Evolutionary conservation across 1,140 invertebrate genomes (phyloP), one percentile per base, ranked within the genome.

Genomic region (Meloidogyne exigua): DNA sequence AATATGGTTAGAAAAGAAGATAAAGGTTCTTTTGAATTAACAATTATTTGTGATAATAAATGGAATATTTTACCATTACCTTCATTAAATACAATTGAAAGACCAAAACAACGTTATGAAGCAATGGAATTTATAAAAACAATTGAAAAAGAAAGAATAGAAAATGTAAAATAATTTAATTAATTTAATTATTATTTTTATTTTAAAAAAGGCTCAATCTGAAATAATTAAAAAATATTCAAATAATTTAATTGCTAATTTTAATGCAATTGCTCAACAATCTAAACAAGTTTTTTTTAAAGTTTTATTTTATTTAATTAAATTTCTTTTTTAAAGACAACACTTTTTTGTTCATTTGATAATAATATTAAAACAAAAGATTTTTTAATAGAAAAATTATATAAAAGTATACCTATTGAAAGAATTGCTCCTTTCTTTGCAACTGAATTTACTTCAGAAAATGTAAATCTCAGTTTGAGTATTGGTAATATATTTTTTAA

Each of bases 1-100:
- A 84, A 80, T 15, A 42, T 82, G 26, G 64, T 84, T 49, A 83
- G 77, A 39, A 82, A 82, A 62, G 81, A 82, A 67, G 68, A 67
- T 26, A 49, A 70, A 42, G 77, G 81, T 13, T 63, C 42, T 32
- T 82, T 82, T 63, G 74, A 82, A 72, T 42, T 82, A 23, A 81
- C 72, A 11, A 83, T 82, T 57, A 79, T 83, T 32, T 69, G 76
- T 64, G 79, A 83, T 21, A 75, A 80, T 66, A 39, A 44, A 21
- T 73, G 42, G 39, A n/a, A 23, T 36, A 62, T 36, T 25, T 36
- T 23, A n/a, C 67, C 65, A 44, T 28, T 64, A n/a, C 23, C 71
- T 11, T 26, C 13, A 12, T n/a, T 81, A 57, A 71, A 68, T 39
- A 32, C 69, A 4, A 32, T 44, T 21, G 81, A 83, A 44, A 63